A percentile compares a stretch with the other conserved stretches of the same genome.
Conservation (phyloP, 1,140 invertebrate genomes). For the Eumaeus atala region DNA sequence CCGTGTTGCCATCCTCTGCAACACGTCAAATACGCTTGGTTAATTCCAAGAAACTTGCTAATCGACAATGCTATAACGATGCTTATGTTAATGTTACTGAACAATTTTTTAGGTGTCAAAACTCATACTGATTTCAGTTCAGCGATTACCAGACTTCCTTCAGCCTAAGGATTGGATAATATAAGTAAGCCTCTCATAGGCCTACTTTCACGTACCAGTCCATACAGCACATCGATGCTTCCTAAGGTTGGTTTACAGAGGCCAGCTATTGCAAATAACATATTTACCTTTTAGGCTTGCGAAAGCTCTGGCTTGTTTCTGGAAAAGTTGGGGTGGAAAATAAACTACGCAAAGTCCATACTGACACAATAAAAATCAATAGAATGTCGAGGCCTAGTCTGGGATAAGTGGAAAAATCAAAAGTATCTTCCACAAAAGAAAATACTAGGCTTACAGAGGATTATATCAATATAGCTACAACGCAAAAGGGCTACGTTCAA, state of each 20-base stretch:
- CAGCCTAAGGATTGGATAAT: background rate
- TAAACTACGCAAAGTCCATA: no score
- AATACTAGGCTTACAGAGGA: background rate
- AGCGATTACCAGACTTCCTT: constrained; percentile 5
- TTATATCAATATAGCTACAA: background rate
- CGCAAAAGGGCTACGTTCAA: background rate
- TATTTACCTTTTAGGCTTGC: constrained; percentile 14
- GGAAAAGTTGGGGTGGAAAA: no score
- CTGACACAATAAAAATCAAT: no score
- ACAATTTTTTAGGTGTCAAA: no score
- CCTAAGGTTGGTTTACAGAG: constrained; percentile 14
- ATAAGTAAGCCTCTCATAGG: no score
- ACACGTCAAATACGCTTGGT: no score
- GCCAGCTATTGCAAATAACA: constrained; percentile 14
- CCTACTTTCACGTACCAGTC: constrained; percentile 12
- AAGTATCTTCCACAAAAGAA: constrained; percentile 14
- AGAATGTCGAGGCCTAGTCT: constrained; percentile 14
- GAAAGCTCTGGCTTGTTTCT: background rate
- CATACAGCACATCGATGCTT: constrained; percentile 9
- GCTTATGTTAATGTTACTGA: no score
- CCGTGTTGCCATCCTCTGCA: no score
- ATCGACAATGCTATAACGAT: no score
- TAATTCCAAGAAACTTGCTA: no score
- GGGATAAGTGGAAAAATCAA: constrained; percentile 14
- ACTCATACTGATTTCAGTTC: no score